phyloP scores from a whole-genome alignment of 2,888 invertebrate genomes.

The Scaptomyza tumidula region DNA sequence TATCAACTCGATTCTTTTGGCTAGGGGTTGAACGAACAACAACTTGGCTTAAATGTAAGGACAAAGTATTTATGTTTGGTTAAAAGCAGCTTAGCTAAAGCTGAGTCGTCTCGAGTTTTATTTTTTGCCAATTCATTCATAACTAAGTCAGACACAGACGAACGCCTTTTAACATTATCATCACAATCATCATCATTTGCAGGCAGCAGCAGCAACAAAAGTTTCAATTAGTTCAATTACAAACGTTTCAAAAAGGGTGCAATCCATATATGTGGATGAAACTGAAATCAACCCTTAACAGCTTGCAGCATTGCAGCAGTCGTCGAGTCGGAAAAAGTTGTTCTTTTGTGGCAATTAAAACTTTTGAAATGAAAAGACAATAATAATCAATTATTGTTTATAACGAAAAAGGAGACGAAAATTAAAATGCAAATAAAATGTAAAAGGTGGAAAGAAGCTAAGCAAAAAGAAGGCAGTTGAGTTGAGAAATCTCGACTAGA shows the following conservation, averaged over 20 bases:
- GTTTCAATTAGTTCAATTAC: slow-evolving; percentile 75
- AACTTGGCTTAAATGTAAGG: slow-evolving; percentile 21
- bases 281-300: slow-evolving; percentile 42
- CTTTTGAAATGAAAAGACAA: slow-evolving; percentile 68
- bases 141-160: slow-evolving; percentile 30
- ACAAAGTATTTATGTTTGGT: background rate
- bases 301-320: background rate
- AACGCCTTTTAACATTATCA: slow-evolving; percentile 20
- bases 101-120: slow-evolving; percentile 6
- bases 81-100: slow-evolving; percentile 1
- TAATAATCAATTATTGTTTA: slow-evolving; percentile 79
- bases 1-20: background rate
- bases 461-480: too few relatives aligned
- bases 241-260: slow-evolving; percentile 35
- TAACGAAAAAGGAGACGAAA: slow-evolving; percentile 28
- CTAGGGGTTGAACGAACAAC: background rate
- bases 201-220: slow-evolving; percentile 7
- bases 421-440: background rate
- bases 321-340: slow-evolving; percentile 41
- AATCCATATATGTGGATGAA: slow-evolving; percentile 14
- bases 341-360: slow-evolving; percentile 73
- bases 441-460: background rate
- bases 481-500: too few relatives aligned
- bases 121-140: slow-evolving; percentile 31
- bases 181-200: slow-evolving; percentile 9